Percentiles rank a stretch among this genome's conserved stretches.
Evolutionary conservation across 2,888 invertebrate species (phyloP).

Genomic region (Parasteatoda lunata): DNA sequence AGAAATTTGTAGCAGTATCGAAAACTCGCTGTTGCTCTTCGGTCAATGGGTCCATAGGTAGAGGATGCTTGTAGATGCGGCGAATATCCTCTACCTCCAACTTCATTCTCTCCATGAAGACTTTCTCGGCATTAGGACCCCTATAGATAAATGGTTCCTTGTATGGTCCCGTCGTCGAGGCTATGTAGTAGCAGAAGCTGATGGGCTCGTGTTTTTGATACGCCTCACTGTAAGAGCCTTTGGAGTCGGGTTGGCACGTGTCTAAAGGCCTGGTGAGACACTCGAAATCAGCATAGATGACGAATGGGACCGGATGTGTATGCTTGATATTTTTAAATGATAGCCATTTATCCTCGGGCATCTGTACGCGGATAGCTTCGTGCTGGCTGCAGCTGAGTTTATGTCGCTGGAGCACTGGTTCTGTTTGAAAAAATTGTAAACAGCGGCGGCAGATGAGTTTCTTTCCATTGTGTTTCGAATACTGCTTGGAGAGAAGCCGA

Average conservation of each 20-base stretch:
- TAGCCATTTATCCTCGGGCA: neutral
- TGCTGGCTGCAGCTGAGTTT: neutral
- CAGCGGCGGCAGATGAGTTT: no score
- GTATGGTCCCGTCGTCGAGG: neutral
- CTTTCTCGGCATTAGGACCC: neutral
- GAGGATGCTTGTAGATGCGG: neutral
- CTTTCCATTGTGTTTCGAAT: no score
- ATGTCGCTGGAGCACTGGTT: neutral
- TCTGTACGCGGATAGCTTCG: neutral
- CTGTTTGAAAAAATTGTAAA: neutral
- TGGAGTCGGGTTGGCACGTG: neutral
- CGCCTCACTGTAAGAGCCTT: neutral
- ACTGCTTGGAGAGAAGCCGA: no score
- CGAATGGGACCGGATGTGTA: neutral
- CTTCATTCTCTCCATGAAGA: neutral
- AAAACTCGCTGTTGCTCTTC: neutral
- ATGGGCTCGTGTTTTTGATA: conserved; percentile 6
- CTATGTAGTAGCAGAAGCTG: conserved; percentile 19
- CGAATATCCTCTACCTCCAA: neutral
- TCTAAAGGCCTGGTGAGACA: neutral
- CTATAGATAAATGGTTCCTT: conserved; percentile 3
- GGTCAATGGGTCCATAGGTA: neutral
- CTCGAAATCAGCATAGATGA: conserved; percentile 15
- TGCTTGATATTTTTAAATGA: neutral
- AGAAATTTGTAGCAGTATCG: no score